Evolutionary conservation across 1,140 invertebrate species (phyloP).

Genomic region (Pseudomyrmex dendroicus): DNA sequence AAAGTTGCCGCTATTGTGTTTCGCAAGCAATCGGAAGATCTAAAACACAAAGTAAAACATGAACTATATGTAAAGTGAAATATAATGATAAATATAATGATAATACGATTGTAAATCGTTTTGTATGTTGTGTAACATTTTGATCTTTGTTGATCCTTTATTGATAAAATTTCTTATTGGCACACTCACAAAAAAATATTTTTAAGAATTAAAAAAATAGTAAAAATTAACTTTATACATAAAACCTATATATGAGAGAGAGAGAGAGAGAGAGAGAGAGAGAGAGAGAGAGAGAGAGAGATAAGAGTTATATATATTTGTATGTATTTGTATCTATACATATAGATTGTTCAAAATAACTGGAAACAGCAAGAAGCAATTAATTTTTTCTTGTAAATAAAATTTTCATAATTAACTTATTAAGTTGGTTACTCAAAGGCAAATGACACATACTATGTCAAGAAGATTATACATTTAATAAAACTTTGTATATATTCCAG

Average conservation of each 20-base stretch:
- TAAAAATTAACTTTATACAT: slow-evolving; percentile 67
- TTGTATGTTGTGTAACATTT: slow-evolving; percentile 67
- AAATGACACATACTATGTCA: neutral
- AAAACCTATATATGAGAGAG: no score
- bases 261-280: no score
- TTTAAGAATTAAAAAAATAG: slow-evolving; percentile 78
- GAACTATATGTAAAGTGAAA: neutral
- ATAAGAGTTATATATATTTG: slow-evolving; percentile 40
- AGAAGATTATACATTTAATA: neutral
- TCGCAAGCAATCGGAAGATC: slow-evolving; percentile 12
- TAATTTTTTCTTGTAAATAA: slow-evolving; percentile 25
- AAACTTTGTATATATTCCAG: neutral
- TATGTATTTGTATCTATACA: slow-evolving; percentile 22
- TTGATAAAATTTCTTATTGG: slow-evolving; percentile 79
- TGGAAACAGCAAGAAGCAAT: neutral
- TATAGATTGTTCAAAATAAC: slow-evolving; percentile 29
- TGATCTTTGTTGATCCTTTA: slow-evolving; percentile 74
- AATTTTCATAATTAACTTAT: slow-evolving; percentile 9
- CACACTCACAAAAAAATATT: slow-evolving; percentile 77
- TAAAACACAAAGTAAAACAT: slow-evolving; percentile 12
- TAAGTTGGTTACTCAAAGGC: slow-evolving; percentile 3
- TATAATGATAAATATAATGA: neutral
- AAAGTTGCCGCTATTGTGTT: slow-evolving; percentile 83
- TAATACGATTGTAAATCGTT: neutral
- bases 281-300: no score